Base-by-base conservation (phyloP, 2,888 invertebrate species). In the Limulus polyphemus region DNA sequence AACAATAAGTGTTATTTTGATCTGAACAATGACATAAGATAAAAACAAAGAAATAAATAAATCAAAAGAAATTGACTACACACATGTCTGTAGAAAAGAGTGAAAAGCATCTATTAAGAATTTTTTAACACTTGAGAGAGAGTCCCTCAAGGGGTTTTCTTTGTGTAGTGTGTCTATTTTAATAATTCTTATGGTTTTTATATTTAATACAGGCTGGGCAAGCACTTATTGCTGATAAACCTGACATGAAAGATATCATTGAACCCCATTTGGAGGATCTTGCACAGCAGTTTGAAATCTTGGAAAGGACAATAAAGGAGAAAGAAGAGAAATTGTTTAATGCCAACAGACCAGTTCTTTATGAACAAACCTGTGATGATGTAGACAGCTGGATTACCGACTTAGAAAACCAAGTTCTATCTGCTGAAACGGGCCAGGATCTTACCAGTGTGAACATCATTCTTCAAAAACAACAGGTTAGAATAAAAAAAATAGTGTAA, bases 311-410 rank as follows among this genome's bases (percentile, higher is more conserved):
- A 1, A 98, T 98, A 0, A 76, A 78, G 63, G 77, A 78, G 60
- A 83, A 83, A 79, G 98, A 98, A 60, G 94, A 97, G 75, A 83
- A 94, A 65, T 80, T 99, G 66, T 99, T 99, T 78, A 99, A 99
- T 77, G 95, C 98, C 17, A 99, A 99, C 78, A 84, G 98, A 58
- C 77, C 77, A 69, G 78, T 79, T 55, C 83, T 97, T n/a, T 90
- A 97, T 59, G 94, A 97, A 77, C 97, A 98, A 79, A 95, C 93
- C 50, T 94, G 94, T 77, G 97, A 97, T 75, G 97, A 98, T 74
- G 95, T 98, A 74, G 97, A 98, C 76, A 91, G 94, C 0, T 99
- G 98, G 91, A 95, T 99, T 83, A 92, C 89, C 75, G 94, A 98
- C 74, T 82, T 99, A 68, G 98, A 99, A 79, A 94, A 94, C 74